phyloP scores from a whole-genome alignment of 2,113 vertebrate genomes.

The Indri indri region DNA sequence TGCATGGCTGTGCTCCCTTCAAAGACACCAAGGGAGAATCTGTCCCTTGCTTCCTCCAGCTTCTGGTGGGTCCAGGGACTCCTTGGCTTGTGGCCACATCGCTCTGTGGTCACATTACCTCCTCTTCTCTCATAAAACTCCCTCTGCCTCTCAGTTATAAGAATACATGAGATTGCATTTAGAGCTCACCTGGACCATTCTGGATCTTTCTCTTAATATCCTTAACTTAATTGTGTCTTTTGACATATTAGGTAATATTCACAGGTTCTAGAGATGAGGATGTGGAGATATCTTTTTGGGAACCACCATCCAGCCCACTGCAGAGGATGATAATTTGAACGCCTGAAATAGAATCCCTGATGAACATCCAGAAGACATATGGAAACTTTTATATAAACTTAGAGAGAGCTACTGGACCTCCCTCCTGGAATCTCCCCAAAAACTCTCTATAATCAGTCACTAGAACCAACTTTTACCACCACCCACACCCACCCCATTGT shows the following conservation, averaged over 20 bases:
- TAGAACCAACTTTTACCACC: not conserved
- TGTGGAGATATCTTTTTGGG: not conserved
- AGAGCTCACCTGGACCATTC: not conserved
- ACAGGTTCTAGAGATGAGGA: not conserved
- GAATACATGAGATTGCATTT: not conserved
- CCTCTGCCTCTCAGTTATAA: not conserved
- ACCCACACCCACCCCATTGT: not conserved
- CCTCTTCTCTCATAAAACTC: not conserved
- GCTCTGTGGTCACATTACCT: not conserved
- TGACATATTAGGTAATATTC: not conserved
- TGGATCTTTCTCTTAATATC: not conserved
- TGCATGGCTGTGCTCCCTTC: not conserved
- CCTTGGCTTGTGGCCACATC: not conserved
- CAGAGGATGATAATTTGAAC: not conserved
- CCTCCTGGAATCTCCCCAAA: not conserved
- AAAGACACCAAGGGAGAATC: not conserved
- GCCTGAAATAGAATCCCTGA: not conserved
- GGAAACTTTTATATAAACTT: not conserved
- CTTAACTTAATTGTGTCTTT: not conserved
- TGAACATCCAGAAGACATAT: not conserved
- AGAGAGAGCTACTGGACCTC: not conserved
- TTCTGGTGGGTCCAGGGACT: not conserved
- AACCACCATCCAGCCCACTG: not conserved
- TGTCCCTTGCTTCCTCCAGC: not conserved
- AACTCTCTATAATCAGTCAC: not conserved